phyloP scores from a whole-genome alignment of 2,797 vertebrate species.

The Cossypha caffra region DNA sequence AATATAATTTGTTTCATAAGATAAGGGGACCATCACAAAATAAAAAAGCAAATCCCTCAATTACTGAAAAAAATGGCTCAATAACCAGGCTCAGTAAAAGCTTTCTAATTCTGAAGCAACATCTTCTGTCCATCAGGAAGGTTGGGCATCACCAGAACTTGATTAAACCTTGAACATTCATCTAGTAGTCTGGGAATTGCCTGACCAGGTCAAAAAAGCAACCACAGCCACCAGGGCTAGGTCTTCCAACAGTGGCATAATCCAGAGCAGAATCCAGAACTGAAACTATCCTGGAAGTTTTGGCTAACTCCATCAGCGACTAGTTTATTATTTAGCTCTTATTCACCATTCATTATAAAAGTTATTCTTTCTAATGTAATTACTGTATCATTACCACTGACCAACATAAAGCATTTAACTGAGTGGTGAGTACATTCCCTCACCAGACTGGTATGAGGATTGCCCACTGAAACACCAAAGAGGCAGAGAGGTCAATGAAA shows the following conservation, averaged over 20 bases:
- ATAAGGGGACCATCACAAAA: neutral
- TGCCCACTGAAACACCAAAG: neutral
- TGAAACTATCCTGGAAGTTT: neutral
- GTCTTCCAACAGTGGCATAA: neutral
- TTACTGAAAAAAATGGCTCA: neutral
- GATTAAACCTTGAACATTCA: neutral
- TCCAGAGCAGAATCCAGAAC: neutral
- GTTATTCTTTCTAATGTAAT: neutral
- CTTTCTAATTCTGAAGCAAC: neutral
- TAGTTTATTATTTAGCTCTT: neutral
- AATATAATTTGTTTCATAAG: neutral
- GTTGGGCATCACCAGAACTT: neutral
- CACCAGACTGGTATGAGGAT: neutral
- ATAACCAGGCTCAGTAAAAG: neutral
- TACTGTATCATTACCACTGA: neutral
- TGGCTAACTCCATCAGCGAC: neutral
- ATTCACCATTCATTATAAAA: neutral
- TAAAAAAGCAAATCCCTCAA: neutral
- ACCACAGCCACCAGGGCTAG: neutral
- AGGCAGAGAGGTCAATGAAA: neutral
- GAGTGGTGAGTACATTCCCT: neutral
- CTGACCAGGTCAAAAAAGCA: neutral
- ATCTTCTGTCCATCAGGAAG: neutral
- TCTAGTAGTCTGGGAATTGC: neutral
- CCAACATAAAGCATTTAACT: neutral